These are phyloP conservation scores for Hypanus sabinus DNA, from an alignment of 2,113 vertebrate genomes.

Conservation along the genomic window DNA sequence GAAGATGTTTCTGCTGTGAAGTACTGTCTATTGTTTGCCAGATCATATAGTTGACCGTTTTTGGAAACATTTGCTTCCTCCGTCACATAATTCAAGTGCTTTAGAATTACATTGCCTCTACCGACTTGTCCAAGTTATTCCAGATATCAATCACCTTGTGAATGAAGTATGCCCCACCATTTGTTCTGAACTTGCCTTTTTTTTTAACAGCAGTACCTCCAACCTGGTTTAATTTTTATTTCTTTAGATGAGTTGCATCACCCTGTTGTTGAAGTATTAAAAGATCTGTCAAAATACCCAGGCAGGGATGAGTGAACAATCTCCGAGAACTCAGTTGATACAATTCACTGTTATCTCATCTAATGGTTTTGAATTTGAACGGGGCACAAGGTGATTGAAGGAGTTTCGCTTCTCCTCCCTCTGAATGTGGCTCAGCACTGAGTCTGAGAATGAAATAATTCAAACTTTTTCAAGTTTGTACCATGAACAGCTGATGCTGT, in stretches of 20 bases:
- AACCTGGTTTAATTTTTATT: slow-evolving; percentile 21
- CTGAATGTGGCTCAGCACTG: neutral
- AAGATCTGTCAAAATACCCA: slow-evolving; percentile 28
- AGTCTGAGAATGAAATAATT: slow-evolving; percentile 23
- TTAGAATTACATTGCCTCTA: neutral
- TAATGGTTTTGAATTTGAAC: slow-evolving; percentile 18
- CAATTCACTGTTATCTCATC: slow-evolving; percentile 21
- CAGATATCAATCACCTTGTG: neutral
- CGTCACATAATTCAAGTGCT: neutral
- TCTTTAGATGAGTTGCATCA: slow-evolving; percentile 13
- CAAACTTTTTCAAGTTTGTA: neutral
- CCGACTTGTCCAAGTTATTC: neutral
- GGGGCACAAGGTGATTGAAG: neutral
- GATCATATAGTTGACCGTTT: neutral
- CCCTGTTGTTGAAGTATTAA: neutral
- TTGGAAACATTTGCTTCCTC: neutral
- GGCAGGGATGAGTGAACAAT: slow-evolving; percentile 26
- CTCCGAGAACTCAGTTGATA: neutral
- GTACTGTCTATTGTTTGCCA: neutral
- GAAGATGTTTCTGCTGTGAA: neutral
- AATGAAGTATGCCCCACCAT: neutral
- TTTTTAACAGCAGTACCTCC: neutral
- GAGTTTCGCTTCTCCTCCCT: neutral
- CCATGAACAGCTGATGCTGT: neutral
- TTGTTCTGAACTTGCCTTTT: neutral